Evolutionary conservation across 2,113 vertebrate genomes (phyloP).

Genomic region (Pomatostomus ruficeps): DNA sequence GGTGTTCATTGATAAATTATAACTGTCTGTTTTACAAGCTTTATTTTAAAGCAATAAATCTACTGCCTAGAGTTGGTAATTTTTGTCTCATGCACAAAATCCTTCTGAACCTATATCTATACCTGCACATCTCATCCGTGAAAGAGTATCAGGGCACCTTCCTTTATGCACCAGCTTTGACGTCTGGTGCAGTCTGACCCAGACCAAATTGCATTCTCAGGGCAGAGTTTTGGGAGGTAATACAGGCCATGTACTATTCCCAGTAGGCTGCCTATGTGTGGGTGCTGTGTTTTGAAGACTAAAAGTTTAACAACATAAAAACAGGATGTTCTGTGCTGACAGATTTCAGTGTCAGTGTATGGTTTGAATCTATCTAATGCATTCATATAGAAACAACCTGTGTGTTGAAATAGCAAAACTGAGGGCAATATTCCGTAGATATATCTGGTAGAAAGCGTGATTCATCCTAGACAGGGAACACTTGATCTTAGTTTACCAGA

Average conservation of each 20-base stretch:
- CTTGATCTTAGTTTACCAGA: not conserved
- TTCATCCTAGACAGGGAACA: not conserved
- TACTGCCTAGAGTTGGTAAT: not conserved
- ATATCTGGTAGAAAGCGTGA: not conserved
- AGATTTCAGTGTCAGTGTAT: not conserved
- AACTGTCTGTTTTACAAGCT: not conserved
- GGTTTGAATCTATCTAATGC: not conserved
- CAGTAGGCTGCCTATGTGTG: not conserved
- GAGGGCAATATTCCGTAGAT: not conserved
- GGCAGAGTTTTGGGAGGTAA: not conserved
- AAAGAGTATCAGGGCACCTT: not conserved
- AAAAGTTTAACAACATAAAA: not conserved
- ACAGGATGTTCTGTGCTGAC: not conserved
- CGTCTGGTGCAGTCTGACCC: not conserved
- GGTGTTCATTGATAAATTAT: not conserved
- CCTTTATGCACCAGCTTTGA: rapidly evolving
- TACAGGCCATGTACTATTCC: not conserved
- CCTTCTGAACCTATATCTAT: not conserved
- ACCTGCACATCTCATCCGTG: not conserved
- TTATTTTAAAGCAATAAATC: not conserved
- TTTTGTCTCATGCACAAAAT: not conserved
- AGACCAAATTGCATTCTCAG: not conserved
- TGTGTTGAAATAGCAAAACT: not conserved
- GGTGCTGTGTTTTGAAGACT: not conserved
- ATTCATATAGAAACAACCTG: not conserved